Evolutionary conservation across 2,888 invertebrate genomes (phyloP).

Genomic region (Apamea monoglypha): DNA sequence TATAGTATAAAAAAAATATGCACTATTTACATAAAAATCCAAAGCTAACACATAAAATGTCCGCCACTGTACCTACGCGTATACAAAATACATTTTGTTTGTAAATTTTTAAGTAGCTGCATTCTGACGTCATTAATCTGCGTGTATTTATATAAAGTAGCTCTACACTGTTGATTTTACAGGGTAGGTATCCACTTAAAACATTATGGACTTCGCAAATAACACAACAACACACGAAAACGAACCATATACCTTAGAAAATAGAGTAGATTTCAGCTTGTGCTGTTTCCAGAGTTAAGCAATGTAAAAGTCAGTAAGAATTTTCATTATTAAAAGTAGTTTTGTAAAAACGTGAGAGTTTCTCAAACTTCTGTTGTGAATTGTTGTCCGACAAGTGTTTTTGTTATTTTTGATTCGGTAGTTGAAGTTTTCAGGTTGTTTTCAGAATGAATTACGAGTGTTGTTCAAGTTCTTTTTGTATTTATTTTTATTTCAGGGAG

Average conservation of each 20-base stretch:
- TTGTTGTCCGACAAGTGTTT: conserved; percentile 48
- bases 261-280: not conserved
- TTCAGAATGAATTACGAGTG: conserved; percentile 35
- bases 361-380: conserved; percentile 41
- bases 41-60: conserved; percentile 18
- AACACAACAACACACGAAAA: not conserved
- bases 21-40: not conserved
- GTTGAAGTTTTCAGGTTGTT: conserved; percentile 30
- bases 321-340: conserved; percentile 61
- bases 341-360: conserved; percentile 50
- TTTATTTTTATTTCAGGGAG: not conserved
- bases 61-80: conserved; percentile 27
- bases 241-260: accelerated
- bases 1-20: not conserved
- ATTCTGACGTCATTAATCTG: conserved; percentile 50
- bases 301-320: conserved; percentile 38
- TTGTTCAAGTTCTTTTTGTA: conserved; percentile 1
- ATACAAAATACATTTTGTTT: conserved; percentile 43
- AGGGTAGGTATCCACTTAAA: conserved; percentile 43
- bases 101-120: conserved; percentile 45
- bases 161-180: conserved; percentile 56
- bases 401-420: conserved; percentile 37
- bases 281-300: not conserved
- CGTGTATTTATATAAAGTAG: conserved; percentile 40
- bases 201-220: conserved; percentile 31